Evolutionary conservation across 2,113 vertebrate species (phyloP), one percentile per base, ranked within the genome.

Genomic region (Clarias gariepinus): DNA sequence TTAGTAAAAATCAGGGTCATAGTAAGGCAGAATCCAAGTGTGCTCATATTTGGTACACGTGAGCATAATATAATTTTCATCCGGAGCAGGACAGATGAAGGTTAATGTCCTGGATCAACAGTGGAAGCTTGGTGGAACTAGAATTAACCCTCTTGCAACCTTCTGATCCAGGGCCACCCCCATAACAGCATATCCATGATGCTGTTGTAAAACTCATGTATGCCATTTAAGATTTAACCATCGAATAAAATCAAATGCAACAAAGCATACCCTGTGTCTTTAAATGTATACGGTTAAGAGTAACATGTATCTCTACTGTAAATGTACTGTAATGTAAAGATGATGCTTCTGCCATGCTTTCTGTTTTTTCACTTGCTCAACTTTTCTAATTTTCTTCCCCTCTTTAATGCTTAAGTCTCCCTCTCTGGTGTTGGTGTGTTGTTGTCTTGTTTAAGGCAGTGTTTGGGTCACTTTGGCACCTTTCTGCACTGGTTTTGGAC

Each of bases 331-430:
- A 73, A 9, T 73, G 36, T 41, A 36, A 2, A 71, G 19, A 83
- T 92, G 90, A 91, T 81, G 60, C 80, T 91, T 89, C 33, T 73
- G 36, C 19, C 21, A 23, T 74, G 71, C 2, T 74, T 41, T n/a
- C 33, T 41, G 18, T 21, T 73, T 41, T 36, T 36, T 73, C 18
- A 41, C 33, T 21, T 23, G 12, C 57, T 47, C 57, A 66, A 28
- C 1, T 47, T 28, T 28, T 36, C 25, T 82, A 21, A 52, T 28
- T 74, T 33, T 78, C 53, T 73, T n/a, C 15, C 23, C n/a, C n/a
- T 76, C 28, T 58, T 68, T 71, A 2, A 41, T 23, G 19, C 47
- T 23, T 18, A 28, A 66, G 63, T 79, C 21, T 76, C 5, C 58
- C 41, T 19, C 25, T 33, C 12, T 66, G 6, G 33, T 84, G 28